Evolutionary conservation across 2,113 vertebrate genomes (phyloP).

Genomic region (Mesitornis unicolor): DNA sequence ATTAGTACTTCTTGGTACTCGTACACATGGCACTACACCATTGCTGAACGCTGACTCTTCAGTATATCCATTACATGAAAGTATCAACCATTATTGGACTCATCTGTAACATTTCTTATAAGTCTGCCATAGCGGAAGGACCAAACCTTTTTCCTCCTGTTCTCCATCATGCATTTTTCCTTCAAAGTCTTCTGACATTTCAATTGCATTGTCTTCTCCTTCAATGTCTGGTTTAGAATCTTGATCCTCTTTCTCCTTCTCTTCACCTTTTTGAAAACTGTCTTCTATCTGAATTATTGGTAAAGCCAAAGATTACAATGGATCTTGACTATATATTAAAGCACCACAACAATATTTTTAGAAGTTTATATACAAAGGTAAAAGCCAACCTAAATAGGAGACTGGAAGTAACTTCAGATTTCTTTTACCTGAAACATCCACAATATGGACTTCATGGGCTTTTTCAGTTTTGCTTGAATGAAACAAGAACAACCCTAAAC

Average conservation of each 20-base stretch:
- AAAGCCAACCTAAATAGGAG: neutral
- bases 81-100: neutral
- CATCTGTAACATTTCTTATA: neutral
- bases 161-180: constrained; percentile 91
- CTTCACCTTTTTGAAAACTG: constrained; percentile 85
- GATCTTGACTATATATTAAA: neutral
- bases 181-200: constrained; percentile 98
- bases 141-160: constrained; percentile 82
- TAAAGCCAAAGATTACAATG: neutral
- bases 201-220: constrained; percentile 92
- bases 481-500: neutral
- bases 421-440: neutral
- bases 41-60: neutral
- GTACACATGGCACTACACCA: neutral
- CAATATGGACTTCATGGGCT: neutral
- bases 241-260: constrained; percentile 86
- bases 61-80: neutral
- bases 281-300: constrained; percentile 86
- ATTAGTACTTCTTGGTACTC: neutral
- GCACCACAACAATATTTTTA: neutral
- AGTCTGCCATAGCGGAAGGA: neutral
- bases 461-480: neutral
- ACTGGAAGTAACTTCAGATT: neutral
- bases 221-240: constrained; percentile 85
- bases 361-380: neutral